Evolutionary conservation across 1,140 invertebrate species (phyloP).

Genomic region (Drosophila biarmipes): DNA sequence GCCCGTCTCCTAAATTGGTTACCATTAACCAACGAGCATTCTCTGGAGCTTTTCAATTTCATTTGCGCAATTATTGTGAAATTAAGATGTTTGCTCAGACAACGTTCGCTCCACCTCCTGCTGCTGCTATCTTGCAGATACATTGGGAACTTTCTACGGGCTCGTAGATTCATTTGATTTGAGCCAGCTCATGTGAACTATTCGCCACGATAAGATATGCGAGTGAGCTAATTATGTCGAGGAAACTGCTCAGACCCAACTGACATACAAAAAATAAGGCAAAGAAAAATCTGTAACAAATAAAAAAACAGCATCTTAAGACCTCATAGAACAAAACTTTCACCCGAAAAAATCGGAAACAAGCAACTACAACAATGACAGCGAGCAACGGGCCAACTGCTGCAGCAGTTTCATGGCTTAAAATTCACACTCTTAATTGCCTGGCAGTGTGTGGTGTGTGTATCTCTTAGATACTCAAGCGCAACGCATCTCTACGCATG

Average conservation of each 20-base stretch:
- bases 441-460: slow-evolving; percentile 15
- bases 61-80: slow-evolving; percentile 74
- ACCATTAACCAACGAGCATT: slow-evolving; percentile 41
- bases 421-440: slow-evolving; percentile 81
- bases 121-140: slow-evolving; percentile 43
- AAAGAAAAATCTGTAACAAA: slow-evolving; percentile 74
- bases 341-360: slow-evolving; percentile 62
- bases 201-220: slow-evolving; percentile 73
- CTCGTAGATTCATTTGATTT: slow-evolving; percentile 44
- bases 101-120: slow-evolving; percentile 13
- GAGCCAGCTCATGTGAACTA: slow-evolving; percentile 55
- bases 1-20: slow-evolving; percentile 40
- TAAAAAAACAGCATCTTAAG: slow-evolving; percentile 33
- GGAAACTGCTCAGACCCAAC: slow-evolving; percentile 53
- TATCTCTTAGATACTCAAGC: slow-evolving; percentile 60
- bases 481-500: slow-evolving; percentile 69
- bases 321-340: slow-evolving; percentile 74
- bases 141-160: slow-evolving; percentile 63
- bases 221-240: slow-evolving; percentile 70
- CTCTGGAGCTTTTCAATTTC: slow-evolving; percentile 66
- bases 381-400: slow-evolving; percentile 42
- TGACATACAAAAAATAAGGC: slow-evolving; percentile 42
- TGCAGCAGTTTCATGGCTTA: slow-evolving; percentile 74
- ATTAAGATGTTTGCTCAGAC: slow-evolving; percentile 70
- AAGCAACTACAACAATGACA: slow-evolving; percentile 48